These are phyloP conservation scores for Cancer borealis DNA, from an alignment of 2,888 invertebrate species.

Conservation along the genomic window DNA sequence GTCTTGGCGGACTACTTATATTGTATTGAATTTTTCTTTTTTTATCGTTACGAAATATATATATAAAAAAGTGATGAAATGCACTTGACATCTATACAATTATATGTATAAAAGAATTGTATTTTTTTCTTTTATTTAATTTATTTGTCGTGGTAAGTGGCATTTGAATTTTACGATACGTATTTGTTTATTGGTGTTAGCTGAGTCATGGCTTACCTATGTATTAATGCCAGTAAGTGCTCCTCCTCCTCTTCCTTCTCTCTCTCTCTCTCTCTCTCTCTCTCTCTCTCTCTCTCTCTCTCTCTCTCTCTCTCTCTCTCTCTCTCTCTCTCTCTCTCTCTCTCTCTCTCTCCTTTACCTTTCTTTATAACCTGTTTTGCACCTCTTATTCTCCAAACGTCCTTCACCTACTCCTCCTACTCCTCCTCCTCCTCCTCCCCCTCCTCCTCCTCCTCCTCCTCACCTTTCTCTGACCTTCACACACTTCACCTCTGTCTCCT, in stretches of 20 bases:
- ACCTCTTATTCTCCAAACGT: background rate
- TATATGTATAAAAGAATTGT: background rate
- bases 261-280: background rate
- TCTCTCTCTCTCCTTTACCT: background rate
- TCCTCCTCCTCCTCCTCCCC: background rate
- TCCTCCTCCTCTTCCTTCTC: too few relatives aligned
- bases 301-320: constrained; percentile 15
- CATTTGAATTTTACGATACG: too few relatives aligned
- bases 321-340: constrained; percentile 26
- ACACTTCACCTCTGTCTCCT: background rate
- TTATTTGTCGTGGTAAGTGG: too few relatives aligned
- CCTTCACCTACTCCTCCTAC: background rate
- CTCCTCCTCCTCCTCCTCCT: background rate
- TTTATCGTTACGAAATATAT: too few relatives aligned
- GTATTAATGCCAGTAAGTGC: too few relatives aligned
- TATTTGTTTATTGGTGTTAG: too few relatives aligned
- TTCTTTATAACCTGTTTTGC: background rate
- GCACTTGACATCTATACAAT: background rate
- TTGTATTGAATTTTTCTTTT: too few relatives aligned
- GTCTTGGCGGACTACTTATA: too few relatives aligned
- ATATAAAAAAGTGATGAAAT: too few relatives aligned
- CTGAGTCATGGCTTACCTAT: too few relatives aligned
- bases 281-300: constrained; percentile 28
- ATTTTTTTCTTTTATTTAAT: background rate
- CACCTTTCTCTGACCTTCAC: background rate